Evolutionary conservation across 1,140 invertebrate genomes (phyloP).

Genomic region (Dufourea novaeangliae): DNA sequence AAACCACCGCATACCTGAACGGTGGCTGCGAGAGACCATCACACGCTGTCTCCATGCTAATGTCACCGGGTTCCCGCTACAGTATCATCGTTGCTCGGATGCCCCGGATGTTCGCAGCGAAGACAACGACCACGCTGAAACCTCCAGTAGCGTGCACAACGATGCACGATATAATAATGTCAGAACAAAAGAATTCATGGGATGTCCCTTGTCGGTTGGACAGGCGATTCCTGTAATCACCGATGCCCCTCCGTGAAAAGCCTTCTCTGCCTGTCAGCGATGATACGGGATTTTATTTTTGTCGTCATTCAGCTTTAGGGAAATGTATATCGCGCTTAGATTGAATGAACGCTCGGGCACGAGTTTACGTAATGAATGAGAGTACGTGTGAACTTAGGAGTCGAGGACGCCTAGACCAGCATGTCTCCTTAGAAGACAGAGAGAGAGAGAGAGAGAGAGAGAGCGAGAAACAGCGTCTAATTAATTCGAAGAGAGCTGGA

Average conservation of each 20-base stretch:
- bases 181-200: conserved; percentile 33
- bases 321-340: too few species aligned
- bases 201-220: background rate
- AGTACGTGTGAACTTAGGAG: conserved; percentile 1
- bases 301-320: too few species aligned
- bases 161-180: conserved; percentile 37
- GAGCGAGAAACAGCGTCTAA: conserved; percentile 19
- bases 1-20: conserved; percentile 34
- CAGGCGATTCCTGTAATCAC: too few species aligned
- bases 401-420: background rate
- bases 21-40: background rate
- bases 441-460: too few species aligned
- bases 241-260: too few species aligned
- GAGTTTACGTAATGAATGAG: conserved; percentile 10
- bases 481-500: conserved; percentile 14
- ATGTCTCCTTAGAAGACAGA: background rate
- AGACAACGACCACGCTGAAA: conserved; percentile 50
- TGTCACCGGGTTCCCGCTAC: conserved; percentile 37
- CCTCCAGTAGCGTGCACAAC: conserved; percentile 23
- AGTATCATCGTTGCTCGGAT: conserved; percentile 39
- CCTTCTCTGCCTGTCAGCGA: background rate
- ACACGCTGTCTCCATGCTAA: conserved; percentile 29
- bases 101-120: conserved; percentile 38
- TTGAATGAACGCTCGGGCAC: background rate
- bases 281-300: too few species aligned